Evolutionary conservation across 2,888 invertebrate species (phyloP), one percentile per base, ranked within the genome.

Genomic region (Heteromurus nitidus): DNA sequence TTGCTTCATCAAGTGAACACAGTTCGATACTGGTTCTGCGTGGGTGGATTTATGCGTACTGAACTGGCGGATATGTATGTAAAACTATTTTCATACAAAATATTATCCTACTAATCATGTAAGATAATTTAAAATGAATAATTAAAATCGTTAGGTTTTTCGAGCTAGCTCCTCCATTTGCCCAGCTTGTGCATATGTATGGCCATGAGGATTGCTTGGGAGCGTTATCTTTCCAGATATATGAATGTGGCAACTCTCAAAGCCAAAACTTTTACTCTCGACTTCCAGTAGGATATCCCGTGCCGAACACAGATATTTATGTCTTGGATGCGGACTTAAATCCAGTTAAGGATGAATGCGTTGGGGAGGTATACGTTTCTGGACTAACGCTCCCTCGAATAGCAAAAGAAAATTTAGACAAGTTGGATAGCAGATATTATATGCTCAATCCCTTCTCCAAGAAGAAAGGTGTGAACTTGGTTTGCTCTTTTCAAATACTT

Each of bases 11-110:
- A 62, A 18, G 31, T 72, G 3, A 11, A 20, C 47, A 36, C 79
- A 2, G 70, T 80, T 31, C 55, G 75, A 18, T 80, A 69, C 44
- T 83, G 75, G 75, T 70, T 83, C 76, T 76, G 80, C 50, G 13
- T 80, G 36, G 82, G 82, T 16, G 82, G 80, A 18, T 5, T 60
- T 1, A n/a, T 83, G 9, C 22, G 44, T 13, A 36, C 26, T 47
- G 80, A 80, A 28, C 9, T 83, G 24, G 75, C 80, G 2, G 70
- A 60, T 22, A 30, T 69, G 67, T 80, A 64, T 18, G 50, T 31
- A 24, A 16, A 22, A 20, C n/a, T 50, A 50, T 13, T 5, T 30
- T 16, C 2, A 68, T 13, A 36, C 24, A 24, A 55, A 22, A 69
- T 55, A 28, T 55, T 62, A 16, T 36, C 13, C 36, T 5, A 5